Conservation (phyloP, 2,797 vertebrate species). For the Gymnocypris eckloni region DNA sequence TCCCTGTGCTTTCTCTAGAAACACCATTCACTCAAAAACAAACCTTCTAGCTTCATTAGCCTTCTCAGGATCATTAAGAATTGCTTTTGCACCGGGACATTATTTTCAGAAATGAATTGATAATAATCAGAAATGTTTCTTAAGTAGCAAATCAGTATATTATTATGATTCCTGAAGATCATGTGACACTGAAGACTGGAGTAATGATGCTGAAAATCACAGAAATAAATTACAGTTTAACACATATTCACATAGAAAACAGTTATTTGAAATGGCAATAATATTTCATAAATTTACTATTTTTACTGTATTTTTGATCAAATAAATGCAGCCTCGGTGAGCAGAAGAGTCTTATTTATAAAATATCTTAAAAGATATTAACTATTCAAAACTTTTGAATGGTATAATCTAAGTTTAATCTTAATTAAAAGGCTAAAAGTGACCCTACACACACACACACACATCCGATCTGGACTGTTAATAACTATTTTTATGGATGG, state of each 20-base stretch:
- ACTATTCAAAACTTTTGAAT: neutral
- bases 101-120: neutral
- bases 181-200: neutral
- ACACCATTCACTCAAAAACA: neutral
- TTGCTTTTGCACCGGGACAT: neutral
- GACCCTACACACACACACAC: too few species aligned
- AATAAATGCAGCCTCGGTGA: neutral
- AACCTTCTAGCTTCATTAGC: neutral
- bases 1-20: conserved; percentile 19
- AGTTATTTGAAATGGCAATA: neutral
- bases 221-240: neutral
- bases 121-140: neutral
- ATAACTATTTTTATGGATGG: too few species aligned
- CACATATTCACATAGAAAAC: neutral
- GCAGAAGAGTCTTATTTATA: neutral
- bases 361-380: too few species aligned
- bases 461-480: too few species aligned
- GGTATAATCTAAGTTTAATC: neutral
- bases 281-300: neutral
- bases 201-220: neutral
- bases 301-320: neutral
- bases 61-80: neutral
- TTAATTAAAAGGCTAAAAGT: neutral
- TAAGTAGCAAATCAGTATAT: neutral
- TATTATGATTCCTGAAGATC: neutral